Base-by-base conservation (phyloP, 92 coral and sea anemone species). In the Actinernus sp. region DNA sequence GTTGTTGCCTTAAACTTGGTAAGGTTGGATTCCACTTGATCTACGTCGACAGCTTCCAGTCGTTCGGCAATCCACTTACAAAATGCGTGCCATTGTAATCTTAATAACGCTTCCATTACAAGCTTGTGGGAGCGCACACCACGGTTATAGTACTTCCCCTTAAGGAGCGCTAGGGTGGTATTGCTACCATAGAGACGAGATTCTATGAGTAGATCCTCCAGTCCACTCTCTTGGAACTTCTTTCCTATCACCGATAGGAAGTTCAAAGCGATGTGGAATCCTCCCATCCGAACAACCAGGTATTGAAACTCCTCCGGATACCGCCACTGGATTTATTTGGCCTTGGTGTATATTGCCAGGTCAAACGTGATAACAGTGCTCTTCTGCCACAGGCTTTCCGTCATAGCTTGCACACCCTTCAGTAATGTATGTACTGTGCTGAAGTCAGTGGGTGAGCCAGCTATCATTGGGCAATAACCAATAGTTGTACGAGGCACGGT, bases 401-500 rank as follows among this genome's bases (percentile, higher is more conserved):
- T 26, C 65, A 71, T 71, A 33, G 22, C 51, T 45, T 49, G 81
- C 9, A 50, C 66, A 7, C 39, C 18, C 49, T 65, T 86, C 2
- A 81, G 63, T 20, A 51, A 71, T 11, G 78, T 58, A 63, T 80
- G 73, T 10, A 86, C 63, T 6, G 92, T 86, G 45, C 84, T 86
- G 67, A 41, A 86, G 44, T 80, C 88, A 25, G 88, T 57, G 1
- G 79, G 50, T 0, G 81, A 74, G 16, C 85, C 88, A 21, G 69
- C 40, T 19, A 86, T 86, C 88, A 86, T 66, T 44, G 81, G 92
- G 45, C 84, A 86, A 48, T 86, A 86, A 5, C 92, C 88, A 49
- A 74, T 74, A 29, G 39, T 26, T 24, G 75, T 67, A 21, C 57
- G 54, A n/a, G 81, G 84, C 31, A 63, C 48, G 3, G 1, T 24